These are phyloP conservation scores for Porites evermanni DNA, from an alignment of 92 coral and sea anemone species.

Conservation along the genomic window DNA sequence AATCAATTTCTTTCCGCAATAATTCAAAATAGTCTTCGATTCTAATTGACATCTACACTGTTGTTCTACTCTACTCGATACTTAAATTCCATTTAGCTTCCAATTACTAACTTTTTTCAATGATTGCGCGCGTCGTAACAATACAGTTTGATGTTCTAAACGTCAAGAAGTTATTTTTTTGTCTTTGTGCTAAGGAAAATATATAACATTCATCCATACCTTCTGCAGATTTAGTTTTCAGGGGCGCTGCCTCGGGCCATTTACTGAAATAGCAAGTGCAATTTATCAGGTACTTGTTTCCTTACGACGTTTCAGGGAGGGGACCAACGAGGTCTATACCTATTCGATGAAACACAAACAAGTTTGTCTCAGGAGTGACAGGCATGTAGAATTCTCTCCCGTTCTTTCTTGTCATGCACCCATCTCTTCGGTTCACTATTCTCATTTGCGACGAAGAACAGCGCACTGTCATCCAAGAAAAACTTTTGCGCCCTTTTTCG, in stretches of 20 bases:
- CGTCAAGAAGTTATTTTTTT: slow-evolving; percentile 7
- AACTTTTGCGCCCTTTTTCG: slow-evolving; percentile 10
- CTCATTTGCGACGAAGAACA: slow-evolving; percentile 10
- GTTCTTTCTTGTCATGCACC: slow-evolving; percentile 1
- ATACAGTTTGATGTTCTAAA: slow-evolving; percentile 6
- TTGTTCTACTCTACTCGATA: slow-evolving; percentile 9
- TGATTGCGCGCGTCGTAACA: not conserved
- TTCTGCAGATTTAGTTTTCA: slow-evolving; percentile 51
- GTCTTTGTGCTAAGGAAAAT: not conserved
- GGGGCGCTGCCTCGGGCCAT: slow-evolving; percentile 57
- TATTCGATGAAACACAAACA: slow-evolving; percentile 13
- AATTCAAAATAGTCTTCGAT: not conserved
- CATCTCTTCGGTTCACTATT: slow-evolving; percentile 12
- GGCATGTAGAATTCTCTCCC: not conserved
- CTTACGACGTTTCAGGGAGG: slow-evolving; percentile 38
- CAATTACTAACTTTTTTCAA: slow-evolving; percentile 6
- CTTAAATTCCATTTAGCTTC: slow-evolving; percentile 19
- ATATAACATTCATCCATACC: slow-evolving; percentile 18
- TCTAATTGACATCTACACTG: not conserved
- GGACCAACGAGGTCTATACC: slow-evolving; percentile 58
- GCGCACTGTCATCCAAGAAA: slow-evolving; percentile 18
- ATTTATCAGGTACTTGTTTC: slow-evolving; percentile 51
- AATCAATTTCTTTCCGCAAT: slow-evolving; percentile 2
- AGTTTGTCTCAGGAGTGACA: not conserved
- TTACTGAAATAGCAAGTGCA: slow-evolving; percentile 46